These are phyloP conservation scores for Hirtodrosophila histrioides DNA, from an alignment of 2,888 invertebrate genomes.

Conservation along the genomic window DNA sequence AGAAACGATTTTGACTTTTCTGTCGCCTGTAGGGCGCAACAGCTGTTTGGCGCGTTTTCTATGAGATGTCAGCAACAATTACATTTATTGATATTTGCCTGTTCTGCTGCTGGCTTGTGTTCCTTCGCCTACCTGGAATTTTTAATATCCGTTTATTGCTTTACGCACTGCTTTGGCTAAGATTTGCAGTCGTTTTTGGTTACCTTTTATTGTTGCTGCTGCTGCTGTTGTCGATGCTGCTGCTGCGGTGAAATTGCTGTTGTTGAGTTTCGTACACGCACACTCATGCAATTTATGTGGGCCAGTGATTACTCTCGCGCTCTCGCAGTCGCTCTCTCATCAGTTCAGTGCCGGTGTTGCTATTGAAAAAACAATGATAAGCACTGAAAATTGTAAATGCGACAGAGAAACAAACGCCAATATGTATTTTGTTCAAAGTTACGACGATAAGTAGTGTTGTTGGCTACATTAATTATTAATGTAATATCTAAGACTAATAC, in stretches of 20 bases:
- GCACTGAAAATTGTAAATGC: constrained; percentile 8
- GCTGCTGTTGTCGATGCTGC: constrained; percentile 44
- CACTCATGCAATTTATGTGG: constrained; percentile 39
- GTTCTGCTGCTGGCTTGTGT: background rate
- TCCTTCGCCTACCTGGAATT: constrained; percentile 39
- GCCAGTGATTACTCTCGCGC: constrained; percentile 27
- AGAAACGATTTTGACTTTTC: constrained; percentile 32
- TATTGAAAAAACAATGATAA: constrained; percentile 36
- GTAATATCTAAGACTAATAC: background rate
- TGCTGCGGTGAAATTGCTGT: constrained; percentile 58
- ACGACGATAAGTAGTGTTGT: no score
- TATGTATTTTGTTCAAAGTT: background rate
- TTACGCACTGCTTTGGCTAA: constrained; percentile 11
- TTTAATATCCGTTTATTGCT: constrained; percentile 25
- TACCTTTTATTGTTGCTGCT: constrained; percentile 24
- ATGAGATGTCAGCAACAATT: constrained; percentile 55
- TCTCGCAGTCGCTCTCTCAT: constrained; percentile 6
- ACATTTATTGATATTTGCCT: constrained; percentile 21
- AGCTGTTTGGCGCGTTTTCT: constrained; percentile 66
- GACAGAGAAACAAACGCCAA: constrained; percentile 3
- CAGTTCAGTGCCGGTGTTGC: constrained; percentile 23
- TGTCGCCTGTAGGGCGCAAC: constrained; percentile 59
- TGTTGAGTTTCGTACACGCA: constrained; percentile 22
- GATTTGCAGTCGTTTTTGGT: constrained; percentile 9
- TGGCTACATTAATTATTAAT: background rate